phyloP scores from a whole-genome alignment of 2,797 vertebrate genomes.

The Thripadectes ignobilis region DNA sequence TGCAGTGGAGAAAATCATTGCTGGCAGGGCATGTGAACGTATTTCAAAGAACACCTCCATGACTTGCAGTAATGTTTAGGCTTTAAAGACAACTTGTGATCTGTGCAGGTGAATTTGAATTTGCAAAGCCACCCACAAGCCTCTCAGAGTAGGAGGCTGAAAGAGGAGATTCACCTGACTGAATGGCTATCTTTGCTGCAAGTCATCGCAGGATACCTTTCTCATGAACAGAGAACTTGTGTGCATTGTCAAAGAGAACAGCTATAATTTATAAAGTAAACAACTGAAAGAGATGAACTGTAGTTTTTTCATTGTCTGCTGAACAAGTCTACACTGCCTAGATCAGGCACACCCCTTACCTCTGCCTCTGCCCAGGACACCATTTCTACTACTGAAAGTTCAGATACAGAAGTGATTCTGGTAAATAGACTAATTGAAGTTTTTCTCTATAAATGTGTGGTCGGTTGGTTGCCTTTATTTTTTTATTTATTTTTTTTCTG shows the following conservation, averaged over 20 bases:
- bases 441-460: neutral
- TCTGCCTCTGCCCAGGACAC: neutral
- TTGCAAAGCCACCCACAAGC: neutral
- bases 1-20: neutral
- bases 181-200: neutral
- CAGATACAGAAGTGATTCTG: neutral
- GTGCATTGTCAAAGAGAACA: neutral
- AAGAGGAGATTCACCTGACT: neutral
- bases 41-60: neutral
- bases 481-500: neutral
- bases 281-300: neutral
- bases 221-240: neutral
- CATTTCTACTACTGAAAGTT: neutral
- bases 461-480: neutral
- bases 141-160: neutral
- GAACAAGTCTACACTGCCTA: neutral
- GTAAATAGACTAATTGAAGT: neutral
- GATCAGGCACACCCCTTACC: neutral
- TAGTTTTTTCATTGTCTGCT: neutral
- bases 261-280: neutral
- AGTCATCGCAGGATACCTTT: fast-evolving
- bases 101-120: neutral
- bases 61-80: neutral
- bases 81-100: neutral
- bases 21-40: neutral